phyloP scores from a whole-genome alignment of 2,888 invertebrate genomes.

The Cylloceria caligata region DNA sequence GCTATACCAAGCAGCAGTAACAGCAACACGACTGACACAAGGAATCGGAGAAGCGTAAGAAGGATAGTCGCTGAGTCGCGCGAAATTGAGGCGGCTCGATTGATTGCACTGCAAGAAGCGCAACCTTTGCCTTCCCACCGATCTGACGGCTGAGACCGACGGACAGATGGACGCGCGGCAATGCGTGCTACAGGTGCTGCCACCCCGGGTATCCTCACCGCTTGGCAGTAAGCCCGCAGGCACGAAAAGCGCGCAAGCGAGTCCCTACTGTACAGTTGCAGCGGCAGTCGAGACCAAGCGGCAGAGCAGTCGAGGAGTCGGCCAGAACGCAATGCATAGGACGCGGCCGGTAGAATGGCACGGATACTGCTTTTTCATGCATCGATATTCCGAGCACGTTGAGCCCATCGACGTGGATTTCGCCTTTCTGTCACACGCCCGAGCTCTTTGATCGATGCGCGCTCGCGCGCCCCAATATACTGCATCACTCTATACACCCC shows the following conservation, averaged over 20 bases:
- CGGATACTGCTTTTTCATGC: conserved; percentile 77
- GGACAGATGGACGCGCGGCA: conserved; percentile 81
- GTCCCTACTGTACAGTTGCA: background rate
- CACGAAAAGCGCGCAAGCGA: conserved; percentile 22
- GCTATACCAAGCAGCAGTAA: background rate
- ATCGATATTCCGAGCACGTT: conserved; percentile 80
- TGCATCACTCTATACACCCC: background rate
- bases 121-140: conserved; percentile 75
- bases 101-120: conserved; percentile 81
- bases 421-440: conserved; percentile 75
- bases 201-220: conserved; percentile 49
- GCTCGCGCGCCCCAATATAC: conserved; percentile 37
- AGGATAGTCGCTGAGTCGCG: conserved; percentile 9
- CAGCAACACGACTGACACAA: background rate
- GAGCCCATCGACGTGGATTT: conserved; percentile 76
- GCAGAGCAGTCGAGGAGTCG: background rate
- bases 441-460: conserved; percentile 65
- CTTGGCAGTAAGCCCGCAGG: conserved; percentile 32
- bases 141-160: conserved; percentile 74
- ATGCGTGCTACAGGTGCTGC: conserved; percentile 80
- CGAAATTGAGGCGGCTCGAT: conserved; percentile 71
- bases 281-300: background rate
- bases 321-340: conserved; percentile 17
- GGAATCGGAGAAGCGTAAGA: conserved; percentile 37
- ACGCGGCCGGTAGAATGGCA: conserved; percentile 78